Conservation (phyloP, 2,113 vertebrate genomes). For the Prunella himalayana region DNA sequence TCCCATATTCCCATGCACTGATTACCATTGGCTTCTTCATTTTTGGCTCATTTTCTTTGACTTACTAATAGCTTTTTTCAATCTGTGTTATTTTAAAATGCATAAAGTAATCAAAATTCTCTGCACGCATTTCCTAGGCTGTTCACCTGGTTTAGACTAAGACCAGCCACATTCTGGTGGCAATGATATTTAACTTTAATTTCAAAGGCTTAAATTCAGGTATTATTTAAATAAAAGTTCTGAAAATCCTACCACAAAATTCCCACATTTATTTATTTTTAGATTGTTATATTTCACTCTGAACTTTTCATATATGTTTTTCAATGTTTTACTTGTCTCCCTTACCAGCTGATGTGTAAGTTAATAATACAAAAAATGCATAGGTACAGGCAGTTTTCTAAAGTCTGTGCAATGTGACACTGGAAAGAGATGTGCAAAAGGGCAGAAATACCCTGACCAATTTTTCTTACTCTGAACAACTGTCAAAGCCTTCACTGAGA, state of each 20-base stretch:
- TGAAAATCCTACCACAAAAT: neutral
- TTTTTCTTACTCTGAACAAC: neutral
- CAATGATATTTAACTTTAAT: constrained; percentile 30
- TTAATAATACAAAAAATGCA: neutral
- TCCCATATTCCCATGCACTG: neutral
- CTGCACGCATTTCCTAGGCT: neutral
- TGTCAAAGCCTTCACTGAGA: neutral
- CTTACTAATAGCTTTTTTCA: neutral
- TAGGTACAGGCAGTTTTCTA: neutral
- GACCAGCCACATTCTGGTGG: neutral
- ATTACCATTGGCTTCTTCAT: neutral
- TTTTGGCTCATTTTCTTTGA: neutral
- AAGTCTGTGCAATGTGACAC: neutral
- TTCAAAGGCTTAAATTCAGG: constrained; percentile 35
- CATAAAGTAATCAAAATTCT: neutral
- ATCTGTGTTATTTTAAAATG: neutral
- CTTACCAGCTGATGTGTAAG: neutral
- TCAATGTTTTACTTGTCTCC: neutral
- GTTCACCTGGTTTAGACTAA: neutral
- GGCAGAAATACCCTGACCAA: neutral
- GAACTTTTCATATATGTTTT: neutral
- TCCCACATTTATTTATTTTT: neutral
- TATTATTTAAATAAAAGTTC: constrained; percentile 19
- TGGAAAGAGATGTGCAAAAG: neutral
- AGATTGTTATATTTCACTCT: neutral